Percentiles rank a stretch among this genome's conserved stretches.
Conservation (phyloP, 2,888 invertebrate genomes). For the Phyllotreta cruciferae region DNA sequence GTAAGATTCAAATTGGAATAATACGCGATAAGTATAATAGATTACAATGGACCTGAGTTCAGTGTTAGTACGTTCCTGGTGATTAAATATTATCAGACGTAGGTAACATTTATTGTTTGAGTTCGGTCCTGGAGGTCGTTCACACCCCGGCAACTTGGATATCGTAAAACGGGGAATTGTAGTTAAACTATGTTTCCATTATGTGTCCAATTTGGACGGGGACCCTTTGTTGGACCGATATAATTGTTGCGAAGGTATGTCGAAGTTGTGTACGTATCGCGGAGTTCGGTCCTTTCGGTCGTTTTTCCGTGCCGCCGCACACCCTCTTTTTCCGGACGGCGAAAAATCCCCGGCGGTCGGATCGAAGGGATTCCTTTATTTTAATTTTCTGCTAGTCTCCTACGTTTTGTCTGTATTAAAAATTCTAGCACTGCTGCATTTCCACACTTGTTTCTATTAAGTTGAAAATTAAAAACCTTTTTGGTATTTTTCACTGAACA, state of each 20-base stretch:
- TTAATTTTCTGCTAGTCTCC: no score
- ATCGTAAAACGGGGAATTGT: conserved; percentile 50
- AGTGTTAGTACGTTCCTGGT: background rate
- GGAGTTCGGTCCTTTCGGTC: no score
- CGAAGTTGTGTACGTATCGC: conserved; percentile 1
- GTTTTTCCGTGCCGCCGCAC: no score
- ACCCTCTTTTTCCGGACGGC: no score
- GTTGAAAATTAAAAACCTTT: no score
- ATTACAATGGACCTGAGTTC: background rate
- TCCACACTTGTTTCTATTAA: no score
- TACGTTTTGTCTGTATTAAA: no score
- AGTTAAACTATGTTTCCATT: conserved; percentile 45
- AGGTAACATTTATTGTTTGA: background rate
- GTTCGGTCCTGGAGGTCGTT: conserved; percentile 1
- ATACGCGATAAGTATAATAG: no score
- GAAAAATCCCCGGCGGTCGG: no score
- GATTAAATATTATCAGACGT: background rate
- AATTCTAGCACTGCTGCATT: no score
- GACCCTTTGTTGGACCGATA: conserved; percentile 31
- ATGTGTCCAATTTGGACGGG: conserved; percentile 34
- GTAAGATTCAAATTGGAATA: no score
- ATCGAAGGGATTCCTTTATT: no score
- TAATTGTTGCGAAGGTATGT: conserved; percentile 25
- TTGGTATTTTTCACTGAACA: background rate
- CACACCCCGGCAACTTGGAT: conserved; percentile 36